phyloP scores from a whole-genome alignment of 2,888 invertebrate species.

The Parnassius orleans region DNA sequence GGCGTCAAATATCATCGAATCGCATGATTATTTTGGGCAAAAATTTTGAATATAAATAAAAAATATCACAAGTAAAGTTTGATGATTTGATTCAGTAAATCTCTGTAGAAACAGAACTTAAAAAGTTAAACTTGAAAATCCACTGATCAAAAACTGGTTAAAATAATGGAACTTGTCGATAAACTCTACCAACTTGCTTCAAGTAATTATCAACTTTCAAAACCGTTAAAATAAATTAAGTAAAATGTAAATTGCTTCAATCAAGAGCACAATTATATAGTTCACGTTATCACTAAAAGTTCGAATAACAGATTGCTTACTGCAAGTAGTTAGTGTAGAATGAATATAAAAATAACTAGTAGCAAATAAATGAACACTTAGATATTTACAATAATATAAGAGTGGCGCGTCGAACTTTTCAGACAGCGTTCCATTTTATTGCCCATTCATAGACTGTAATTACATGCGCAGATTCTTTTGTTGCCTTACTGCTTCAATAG shows the following conservation, averaged over 20 bases:
- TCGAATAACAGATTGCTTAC: constrained; percentile 26
- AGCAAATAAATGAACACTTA: constrained; percentile 45
- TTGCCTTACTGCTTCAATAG: constrained; percentile 50
- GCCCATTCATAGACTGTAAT: constrained; percentile 57
- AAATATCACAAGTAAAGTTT: too few species aligned
- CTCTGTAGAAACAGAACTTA: neutral
- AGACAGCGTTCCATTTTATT: constrained; percentile 57
- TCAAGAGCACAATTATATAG: neutral
- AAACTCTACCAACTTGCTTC: neutral
- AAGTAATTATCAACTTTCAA: constrained; percentile 3
- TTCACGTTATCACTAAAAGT: constrained; percentile 13
- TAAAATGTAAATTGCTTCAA: neutral
- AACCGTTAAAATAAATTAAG: constrained; percentile 3
- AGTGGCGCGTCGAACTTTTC: constrained; percentile 54
- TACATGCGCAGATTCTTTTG: constrained; percentile 60
- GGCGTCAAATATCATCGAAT: too few species aligned
- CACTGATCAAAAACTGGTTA: constrained; percentile 5
- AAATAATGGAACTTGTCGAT: constrained; percentile 1
- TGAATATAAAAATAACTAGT: constrained; percentile 36
- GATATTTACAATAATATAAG: constrained; percentile 41
- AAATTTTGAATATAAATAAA: too few species aligned
- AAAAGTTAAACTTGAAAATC: constrained; percentile 6
- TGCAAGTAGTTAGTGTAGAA: constrained; percentile 17
- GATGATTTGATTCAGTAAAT: too few species aligned
- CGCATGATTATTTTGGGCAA: too few species aligned